Percentiles rank a stretch among this genome's conserved stretches.
Evolutionary conservation across 1,140 invertebrate species (phyloP).

Genomic region (Coelopa frigida): DNA sequence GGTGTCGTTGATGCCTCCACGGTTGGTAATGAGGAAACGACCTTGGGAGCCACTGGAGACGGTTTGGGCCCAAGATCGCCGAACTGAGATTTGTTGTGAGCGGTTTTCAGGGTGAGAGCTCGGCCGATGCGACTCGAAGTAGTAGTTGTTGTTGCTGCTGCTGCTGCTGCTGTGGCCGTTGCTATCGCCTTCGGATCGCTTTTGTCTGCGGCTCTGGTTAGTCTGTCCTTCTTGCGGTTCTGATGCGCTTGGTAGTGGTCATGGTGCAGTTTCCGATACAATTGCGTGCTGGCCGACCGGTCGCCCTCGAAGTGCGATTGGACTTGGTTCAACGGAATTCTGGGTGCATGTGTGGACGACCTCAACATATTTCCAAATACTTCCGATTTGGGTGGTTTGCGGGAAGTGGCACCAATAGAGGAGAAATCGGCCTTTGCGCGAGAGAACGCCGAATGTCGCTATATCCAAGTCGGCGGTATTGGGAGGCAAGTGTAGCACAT

Average conservation of each 20-base stretch:
- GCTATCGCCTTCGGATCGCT: no score
- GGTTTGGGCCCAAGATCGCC: not conserved
- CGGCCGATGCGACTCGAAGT: no score
- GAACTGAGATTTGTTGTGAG: no score
- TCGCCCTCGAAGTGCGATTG: conserved; percentile 1
- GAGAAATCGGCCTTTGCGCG: no score
- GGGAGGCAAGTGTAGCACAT: no score
- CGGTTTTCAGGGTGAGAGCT: no score
- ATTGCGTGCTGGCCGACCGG: not conserved
- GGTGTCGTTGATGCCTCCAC: not conserved
- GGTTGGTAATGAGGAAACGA: conserved; percentile 7
- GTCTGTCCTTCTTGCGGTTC: not conserved
- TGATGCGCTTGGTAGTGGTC: conserved; percentile 2
- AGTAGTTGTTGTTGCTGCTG: conserved; percentile 4
- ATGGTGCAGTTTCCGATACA: not conserved
- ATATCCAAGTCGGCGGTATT: no score
- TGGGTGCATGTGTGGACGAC: conserved; percentile 41
- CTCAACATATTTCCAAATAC: conserved; percentile 47
- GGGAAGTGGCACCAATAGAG: no score
- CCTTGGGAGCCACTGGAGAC: not conserved
- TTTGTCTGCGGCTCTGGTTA: not conserved
- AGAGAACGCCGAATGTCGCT: no score
- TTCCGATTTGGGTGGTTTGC: no score
- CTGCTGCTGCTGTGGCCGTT: conserved; percentile 17
- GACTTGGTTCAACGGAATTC: no score